Evolutionary conservation across 1,140 invertebrate genomes (phyloP).

Genomic region (Adelges cooleyi): DNA sequence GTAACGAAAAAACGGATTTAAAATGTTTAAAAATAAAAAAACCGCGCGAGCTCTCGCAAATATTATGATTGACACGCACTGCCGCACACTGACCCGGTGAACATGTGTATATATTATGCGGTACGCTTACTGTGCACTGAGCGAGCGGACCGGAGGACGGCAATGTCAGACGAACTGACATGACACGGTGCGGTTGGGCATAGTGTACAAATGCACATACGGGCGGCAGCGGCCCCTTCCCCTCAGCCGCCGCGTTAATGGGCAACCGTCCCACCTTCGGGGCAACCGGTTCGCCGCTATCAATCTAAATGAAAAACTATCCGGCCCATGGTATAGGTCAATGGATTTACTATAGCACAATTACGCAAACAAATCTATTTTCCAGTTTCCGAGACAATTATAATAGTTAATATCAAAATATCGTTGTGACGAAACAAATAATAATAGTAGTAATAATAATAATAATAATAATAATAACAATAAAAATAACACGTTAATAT

Average conservation of each 20-base stretch:
- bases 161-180: slow-evolving; percentile 3
- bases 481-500: too few relatives aligned
- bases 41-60: neutral
- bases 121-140: neutral
- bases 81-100: slow-evolving; percentile 19
- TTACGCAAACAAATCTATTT: neutral
- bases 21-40: neutral
- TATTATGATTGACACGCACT: slow-evolving; percentile 14
- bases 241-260: neutral
- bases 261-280: slow-evolving; percentile 8
- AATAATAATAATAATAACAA: neutral
- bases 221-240: neutral
- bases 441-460: too few relatives aligned
- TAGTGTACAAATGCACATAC: neutral
- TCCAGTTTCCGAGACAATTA: slow-evolving; percentile 6
- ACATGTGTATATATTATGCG: neutral
- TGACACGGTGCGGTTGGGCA: neutral
- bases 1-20: neutral
- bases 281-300: slow-evolving; percentile 13
- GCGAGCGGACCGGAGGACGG: neutral
- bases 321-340: slow-evolving; percentile 11
- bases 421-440: neutral
- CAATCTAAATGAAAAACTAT: slow-evolving; percentile 3
- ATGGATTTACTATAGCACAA: neutral
- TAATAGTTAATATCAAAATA: too few relatives aligned